Conservation (phyloP, 2,888 invertebrate genomes). For the Caenorhabditis wallacei region DNA sequence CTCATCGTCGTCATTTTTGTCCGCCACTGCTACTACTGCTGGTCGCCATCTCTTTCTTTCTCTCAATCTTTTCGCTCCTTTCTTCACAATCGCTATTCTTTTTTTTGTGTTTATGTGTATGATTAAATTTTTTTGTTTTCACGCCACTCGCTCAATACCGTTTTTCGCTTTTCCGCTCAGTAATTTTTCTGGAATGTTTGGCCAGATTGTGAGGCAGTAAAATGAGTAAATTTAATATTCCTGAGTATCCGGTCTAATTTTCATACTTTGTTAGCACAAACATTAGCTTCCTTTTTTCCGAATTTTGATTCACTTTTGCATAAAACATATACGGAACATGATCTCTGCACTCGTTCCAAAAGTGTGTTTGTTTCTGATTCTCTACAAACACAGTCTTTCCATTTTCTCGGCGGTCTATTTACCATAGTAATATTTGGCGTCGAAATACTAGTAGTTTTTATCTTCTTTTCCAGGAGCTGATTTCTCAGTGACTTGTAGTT, state of each 20-base stretch:
- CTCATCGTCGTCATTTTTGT: conserved; percentile 37
- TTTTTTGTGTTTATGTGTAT: conserved; percentile 4
- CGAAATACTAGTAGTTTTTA: conserved; percentile 24
- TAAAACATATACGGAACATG: not conserved
- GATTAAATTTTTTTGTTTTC: conserved; percentile 1
- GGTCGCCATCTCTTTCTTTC: conserved; percentile 6
- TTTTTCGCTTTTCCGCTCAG: not conserved
- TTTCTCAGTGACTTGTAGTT: conserved; percentile 16
- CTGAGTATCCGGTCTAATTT: too few species aligned
- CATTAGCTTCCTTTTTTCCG: too few species aligned
- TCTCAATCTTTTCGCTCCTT: conserved; percentile 24
- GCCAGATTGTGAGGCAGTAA: too few species aligned
- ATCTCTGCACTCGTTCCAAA: not conserved
- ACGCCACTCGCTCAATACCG: not conserved
- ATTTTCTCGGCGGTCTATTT: conserved; percentile 20
- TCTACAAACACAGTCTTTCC: not conserved
- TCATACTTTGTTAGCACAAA: too few species aligned
- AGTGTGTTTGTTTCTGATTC: conserved; percentile 2
- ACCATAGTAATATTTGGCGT: conserved; percentile 34
- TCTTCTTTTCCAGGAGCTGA: conserved; percentile 1
- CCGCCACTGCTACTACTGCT: conserved; percentile 19
- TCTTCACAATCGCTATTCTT: conserved; percentile 10
- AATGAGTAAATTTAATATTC: too few species aligned
- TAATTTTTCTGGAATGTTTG: too few species aligned
- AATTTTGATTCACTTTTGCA: too few species aligned